These are phyloP conservation scores for Drosophila eugracilis DNA, from an alignment of 1,140 invertebrate genomes.

Conservation along the genomic window DNA sequence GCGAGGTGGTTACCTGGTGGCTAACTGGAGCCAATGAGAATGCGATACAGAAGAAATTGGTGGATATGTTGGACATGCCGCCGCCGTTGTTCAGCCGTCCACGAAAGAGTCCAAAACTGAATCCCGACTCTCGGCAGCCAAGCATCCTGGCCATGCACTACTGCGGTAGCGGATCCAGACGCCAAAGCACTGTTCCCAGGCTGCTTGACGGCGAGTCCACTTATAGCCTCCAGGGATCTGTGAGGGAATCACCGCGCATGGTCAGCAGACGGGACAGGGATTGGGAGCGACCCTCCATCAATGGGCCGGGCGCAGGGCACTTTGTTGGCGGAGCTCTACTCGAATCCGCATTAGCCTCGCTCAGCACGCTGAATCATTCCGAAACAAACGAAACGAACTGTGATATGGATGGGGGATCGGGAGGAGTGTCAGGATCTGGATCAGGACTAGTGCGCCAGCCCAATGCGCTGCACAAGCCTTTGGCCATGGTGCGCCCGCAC, in stretches of 20 bases:
- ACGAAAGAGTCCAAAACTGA: conserved; percentile 90
- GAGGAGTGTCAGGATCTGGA: conserved; percentile 37
- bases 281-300: conserved; percentile 67
- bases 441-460: conserved; percentile 67
- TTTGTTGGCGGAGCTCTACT: conserved; percentile 58
- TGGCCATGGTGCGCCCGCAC: conserved; percentile 83
- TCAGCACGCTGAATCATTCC: conserved; percentile 84
- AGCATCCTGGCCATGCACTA: conserved; percentile 86
- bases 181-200: conserved; percentile 85
- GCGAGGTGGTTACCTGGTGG: conserved; percentile 94
- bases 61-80: conserved; percentile 92
- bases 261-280: conserved; percentile 57
- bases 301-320: conserved; percentile 59
- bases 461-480: conserved; percentile 77
- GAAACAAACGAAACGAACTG: conserved; percentile 84
- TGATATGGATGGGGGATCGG: conserved; percentile 76
- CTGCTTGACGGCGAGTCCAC: conserved; percentile 81
- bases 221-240: conserved; percentile 81
- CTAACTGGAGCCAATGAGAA: conserved; percentile 92
- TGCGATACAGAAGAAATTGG: conserved; percentile 92
- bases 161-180: conserved; percentile 77
- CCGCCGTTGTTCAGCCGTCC: conserved; percentile 91
- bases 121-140: conserved; percentile 89
- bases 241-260: conserved; percentile 78
- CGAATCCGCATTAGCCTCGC: conserved; percentile 70